phyloP scores from a whole-genome alignment of 2,113 vertebrate genomes.

The Pseudorhombus dupliciocellatus region DNA sequence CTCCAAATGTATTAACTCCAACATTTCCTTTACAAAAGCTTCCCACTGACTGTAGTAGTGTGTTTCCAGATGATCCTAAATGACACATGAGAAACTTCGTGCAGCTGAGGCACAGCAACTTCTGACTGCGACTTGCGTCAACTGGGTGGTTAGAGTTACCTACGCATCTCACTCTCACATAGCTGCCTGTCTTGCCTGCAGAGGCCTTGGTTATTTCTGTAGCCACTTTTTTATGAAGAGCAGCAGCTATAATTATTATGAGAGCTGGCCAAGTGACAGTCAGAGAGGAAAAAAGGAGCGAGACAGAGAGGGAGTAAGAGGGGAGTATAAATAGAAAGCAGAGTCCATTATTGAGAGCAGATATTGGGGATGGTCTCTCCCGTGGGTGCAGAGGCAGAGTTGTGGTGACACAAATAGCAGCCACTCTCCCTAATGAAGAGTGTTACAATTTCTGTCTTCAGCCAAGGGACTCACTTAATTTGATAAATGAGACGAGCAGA shows the following conservation, averaged over 20 bases:
- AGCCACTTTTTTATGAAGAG: slow-evolving; percentile 58
- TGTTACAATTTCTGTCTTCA: slow-evolving; percentile 54
- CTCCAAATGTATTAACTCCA: too few species aligned
- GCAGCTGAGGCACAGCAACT: slow-evolving; percentile 3
- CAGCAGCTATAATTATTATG: slow-evolving; percentile 70
- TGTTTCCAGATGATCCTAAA: not conserved
- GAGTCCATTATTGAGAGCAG: slow-evolving; percentile 76
- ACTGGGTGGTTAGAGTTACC: slow-evolving; percentile 42
- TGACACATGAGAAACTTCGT: not conserved
- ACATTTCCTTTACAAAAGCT: too few species aligned
- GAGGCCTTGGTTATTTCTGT: slow-evolving; percentile 63
- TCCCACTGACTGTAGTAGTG: too few species aligned
- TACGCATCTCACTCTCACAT: slow-evolving; percentile 47
- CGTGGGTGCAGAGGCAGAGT: slow-evolving; percentile 64
- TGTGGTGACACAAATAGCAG: slow-evolving; percentile 73
- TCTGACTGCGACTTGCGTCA: slow-evolving; percentile 9
- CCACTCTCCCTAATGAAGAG: slow-evolving; percentile 58
- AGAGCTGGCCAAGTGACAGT: slow-evolving; percentile 52
- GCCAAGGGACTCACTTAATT: slow-evolving; percentile 38
- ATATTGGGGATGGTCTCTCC: slow-evolving; percentile 73
- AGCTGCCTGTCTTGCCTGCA: slow-evolving; percentile 30
- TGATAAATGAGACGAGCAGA: slow-evolving; percentile 44
- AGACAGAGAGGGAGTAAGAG: slow-evolving; percentile 30
- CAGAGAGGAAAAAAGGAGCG: slow-evolving; percentile 41
- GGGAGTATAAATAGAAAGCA: slow-evolving; percentile 72